Percentiles rank a stretch among this genome's conserved stretches.
These are phyloP conservation scores for Thalassoma bifasciatum DNA, from an alignment of 2,113 vertebrate genomes.

Conservation along the genomic window DNA sequence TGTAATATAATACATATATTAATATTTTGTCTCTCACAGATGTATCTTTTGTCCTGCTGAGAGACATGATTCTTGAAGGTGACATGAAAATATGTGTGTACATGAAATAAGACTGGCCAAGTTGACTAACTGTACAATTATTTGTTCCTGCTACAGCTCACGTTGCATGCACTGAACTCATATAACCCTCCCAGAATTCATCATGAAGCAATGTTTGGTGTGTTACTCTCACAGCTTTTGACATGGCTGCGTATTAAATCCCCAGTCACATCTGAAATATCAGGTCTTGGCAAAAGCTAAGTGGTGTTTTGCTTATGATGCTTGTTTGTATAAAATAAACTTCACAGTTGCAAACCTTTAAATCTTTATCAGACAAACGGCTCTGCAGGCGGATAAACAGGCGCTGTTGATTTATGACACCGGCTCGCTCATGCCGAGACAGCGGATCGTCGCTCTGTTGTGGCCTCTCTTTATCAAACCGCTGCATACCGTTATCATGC, in stretches of 20 bases:
- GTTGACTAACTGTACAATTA: neutral
- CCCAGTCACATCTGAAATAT: slow-evolving; percentile 45
- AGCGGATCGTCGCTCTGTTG: slow-evolving; percentile 17
- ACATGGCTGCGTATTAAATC: slow-evolving; percentile 45
- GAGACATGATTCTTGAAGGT: neutral
- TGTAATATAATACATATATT: too few species aligned
- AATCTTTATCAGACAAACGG: slow-evolving; percentile 51
- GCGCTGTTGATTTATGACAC: slow-evolving; percentile 59
- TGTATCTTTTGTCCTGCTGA: neutral
- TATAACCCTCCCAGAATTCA: slow-evolving; percentile 2
- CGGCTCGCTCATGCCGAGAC: slow-evolving; percentile 22
- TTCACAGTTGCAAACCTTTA: slow-evolving; percentile 28
- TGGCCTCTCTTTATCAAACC: slow-evolving; percentile 46
- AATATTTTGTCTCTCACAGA: too few species aligned
- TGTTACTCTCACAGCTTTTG: slow-evolving; percentile 36
- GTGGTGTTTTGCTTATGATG: slow-evolving; percentile 45
- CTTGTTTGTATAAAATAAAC: slow-evolving; percentile 46
- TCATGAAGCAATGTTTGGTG: slow-evolving; percentile 8
- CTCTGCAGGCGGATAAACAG: slow-evolving; percentile 36
- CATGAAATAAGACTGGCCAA: neutral
- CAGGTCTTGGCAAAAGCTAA: slow-evolving; percentile 42
- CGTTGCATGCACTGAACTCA: slow-evolving; percentile 25
- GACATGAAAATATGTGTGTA: neutral
- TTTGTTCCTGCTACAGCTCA: neutral
- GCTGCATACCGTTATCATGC: slow-evolving; percentile 53